These are phyloP conservation scores for Spicauda simplicius DNA, from an alignment of 2,888 invertebrate species.

Conservation along the genomic window DNA sequence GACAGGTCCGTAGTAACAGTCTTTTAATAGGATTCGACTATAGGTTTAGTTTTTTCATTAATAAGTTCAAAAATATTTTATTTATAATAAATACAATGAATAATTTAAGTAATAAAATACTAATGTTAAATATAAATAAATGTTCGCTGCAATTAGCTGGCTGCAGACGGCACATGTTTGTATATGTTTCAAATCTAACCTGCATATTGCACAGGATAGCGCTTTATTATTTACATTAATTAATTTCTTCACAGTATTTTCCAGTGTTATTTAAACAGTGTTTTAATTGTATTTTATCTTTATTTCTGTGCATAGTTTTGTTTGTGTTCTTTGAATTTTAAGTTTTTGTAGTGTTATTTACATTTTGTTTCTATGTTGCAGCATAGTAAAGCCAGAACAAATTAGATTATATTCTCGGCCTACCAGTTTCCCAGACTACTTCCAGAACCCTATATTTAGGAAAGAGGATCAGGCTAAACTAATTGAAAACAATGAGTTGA, in stretches of 20 bases:
- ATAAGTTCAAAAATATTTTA: too few species aligned
- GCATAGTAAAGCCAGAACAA: constrained; percentile 48
- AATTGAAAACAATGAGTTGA: constrained; percentile 84
- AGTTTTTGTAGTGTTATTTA: neutral
- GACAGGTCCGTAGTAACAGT: too few species aligned
- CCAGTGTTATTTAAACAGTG: too few species aligned
- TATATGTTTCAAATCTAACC: neutral
- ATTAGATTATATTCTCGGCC: constrained; percentile 60
- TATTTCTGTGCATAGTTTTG: too few species aligned
- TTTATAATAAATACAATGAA: constrained; percentile 2
- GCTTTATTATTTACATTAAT: neutral
- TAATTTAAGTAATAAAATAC: constrained; percentile 12
- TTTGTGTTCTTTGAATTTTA: too few species aligned
- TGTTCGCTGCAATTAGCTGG: constrained; percentile 2
- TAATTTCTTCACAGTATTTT: too few species aligned
- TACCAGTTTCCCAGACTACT: constrained; percentile 71
- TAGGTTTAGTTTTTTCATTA: too few species aligned
- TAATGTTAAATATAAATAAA: constrained; percentile 4
- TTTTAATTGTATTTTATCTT: too few species aligned
- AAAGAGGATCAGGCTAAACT: constrained; percentile 86
- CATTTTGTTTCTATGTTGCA: constrained; percentile 43
- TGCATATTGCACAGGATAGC: neutral
- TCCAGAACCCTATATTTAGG: constrained; percentile 86
- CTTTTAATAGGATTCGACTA: too few species aligned
- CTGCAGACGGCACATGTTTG: neutral